Evolutionary conservation across 2,888 invertebrate genomes (phyloP).

Genomic region (Drosophila percnosoma): DNA sequence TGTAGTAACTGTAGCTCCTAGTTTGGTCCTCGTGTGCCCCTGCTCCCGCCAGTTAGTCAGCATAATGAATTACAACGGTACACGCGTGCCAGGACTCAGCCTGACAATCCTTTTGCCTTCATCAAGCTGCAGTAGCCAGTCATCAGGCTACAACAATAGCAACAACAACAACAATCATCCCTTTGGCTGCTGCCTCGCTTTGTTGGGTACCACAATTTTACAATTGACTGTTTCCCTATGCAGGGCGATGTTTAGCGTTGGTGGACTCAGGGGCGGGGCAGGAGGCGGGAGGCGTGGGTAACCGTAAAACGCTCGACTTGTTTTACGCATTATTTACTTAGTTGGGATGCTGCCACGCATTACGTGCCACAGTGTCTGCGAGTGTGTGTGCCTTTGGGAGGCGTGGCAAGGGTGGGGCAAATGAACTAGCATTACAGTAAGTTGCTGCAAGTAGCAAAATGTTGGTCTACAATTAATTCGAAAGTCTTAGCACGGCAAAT

Average conservation of each 20-base stretch:
- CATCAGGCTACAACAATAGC: slow-evolving; percentile 27
- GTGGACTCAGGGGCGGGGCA: neutral
- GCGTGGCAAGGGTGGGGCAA: slow-evolving; percentile 49
- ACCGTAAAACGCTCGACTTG: slow-evolving; percentile 76
- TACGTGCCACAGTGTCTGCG: slow-evolving; percentile 31
- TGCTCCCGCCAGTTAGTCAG: slow-evolving; percentile 47
- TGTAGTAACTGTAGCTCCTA: slow-evolving; percentile 13
- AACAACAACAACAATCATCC: slow-evolving; percentile 6
- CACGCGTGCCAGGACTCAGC: slow-evolving; percentile 35
- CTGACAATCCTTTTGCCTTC: slow-evolving; percentile 62
- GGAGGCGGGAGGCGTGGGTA: slow-evolving; percentile 11
- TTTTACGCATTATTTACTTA: slow-evolving; percentile 79
- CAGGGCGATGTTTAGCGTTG: neutral
- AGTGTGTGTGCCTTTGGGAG: slow-evolving; percentile 25
- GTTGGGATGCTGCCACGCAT: slow-evolving; percentile 59
- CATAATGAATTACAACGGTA: slow-evolving; percentile 65
- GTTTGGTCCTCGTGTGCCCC: neutral
- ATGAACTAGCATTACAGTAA: slow-evolving; percentile 71
- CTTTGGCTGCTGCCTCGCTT: slow-evolving; percentile 37
- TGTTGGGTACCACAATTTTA: slow-evolving; percentile 74
- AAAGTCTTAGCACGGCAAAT: slow-evolving; percentile 52
- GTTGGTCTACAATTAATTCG: slow-evolving; percentile 72
- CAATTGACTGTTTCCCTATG: slow-evolving; percentile 70
- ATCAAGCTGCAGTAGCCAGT: slow-evolving; percentile 61
- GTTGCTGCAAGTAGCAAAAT: slow-evolving; percentile 73